These are phyloP conservation scores for Salvelinus sp. DNA, from an alignment of 2,113 vertebrate genomes.

Conservation along the genomic window DNA sequence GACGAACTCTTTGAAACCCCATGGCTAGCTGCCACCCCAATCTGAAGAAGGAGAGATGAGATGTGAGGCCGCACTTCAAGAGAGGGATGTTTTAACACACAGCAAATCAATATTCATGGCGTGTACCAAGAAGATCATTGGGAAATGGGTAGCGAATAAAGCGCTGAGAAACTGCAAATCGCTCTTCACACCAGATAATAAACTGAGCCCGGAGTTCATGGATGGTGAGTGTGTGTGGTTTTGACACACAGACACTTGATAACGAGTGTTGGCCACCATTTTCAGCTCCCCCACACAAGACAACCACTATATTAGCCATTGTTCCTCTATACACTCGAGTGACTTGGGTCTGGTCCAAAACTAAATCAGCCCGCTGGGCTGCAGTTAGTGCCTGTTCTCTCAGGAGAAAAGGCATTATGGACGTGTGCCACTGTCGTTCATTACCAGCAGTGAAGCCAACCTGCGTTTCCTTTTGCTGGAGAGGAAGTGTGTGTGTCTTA, in stretches of 20 bases:
- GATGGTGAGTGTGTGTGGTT: not conserved
- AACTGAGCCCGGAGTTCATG: conserved; percentile 27
- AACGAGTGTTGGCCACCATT: conserved; percentile 14
- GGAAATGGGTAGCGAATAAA: conserved; percentile 20
- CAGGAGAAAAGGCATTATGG: conserved; percentile 28
- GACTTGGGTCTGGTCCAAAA: conserved; percentile 42
- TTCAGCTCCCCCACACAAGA: conserved; percentile 24
- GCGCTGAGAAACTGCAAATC: conserved; percentile 33
- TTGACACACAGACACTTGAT: not conserved
- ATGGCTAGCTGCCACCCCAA: not conserved
- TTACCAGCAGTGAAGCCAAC: conserved; percentile 35
- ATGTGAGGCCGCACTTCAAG: not conserved
- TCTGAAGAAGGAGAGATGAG: conserved; percentile 19
- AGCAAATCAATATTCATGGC: conserved; percentile 41
- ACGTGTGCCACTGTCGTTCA: conserved; percentile 43
- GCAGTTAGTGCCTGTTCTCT: conserved; percentile 19
- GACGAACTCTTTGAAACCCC: not conserved
- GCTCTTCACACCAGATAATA: conserved; percentile 52
- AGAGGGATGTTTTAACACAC: conserved; percentile 26
- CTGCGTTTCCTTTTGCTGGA: conserved; percentile 15
- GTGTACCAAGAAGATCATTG: conserved; percentile 27
- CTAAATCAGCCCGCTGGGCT: conserved; percentile 14
- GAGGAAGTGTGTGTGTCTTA: conserved; percentile 30
- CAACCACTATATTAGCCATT: conserved; percentile 9
- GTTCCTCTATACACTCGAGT: conserved; percentile 24